Base-by-base conservation (phyloP, 2,888 invertebrate genomes). In the Oconnorella tubifera region DNA sequence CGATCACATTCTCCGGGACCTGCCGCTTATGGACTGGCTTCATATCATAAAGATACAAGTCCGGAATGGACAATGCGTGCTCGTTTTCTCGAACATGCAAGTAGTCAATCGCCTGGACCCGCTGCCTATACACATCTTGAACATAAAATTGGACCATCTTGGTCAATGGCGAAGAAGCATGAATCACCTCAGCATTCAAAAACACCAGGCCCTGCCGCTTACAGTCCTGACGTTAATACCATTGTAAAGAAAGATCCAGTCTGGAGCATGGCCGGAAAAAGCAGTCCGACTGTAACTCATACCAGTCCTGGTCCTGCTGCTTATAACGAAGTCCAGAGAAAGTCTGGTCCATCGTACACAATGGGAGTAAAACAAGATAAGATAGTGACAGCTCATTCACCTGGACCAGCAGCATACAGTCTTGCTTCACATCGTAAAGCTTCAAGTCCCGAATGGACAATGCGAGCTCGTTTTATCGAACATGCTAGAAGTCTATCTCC, bases 381-480 rank as follows among this genome's bases (percentile, higher is more conserved):
- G 23, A 27, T 6, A 19, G 25, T 6, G 6, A 51, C 6, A 23
- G 25, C 53, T 19, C 10, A 23, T 4, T 51, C 53, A 27, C 60
- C 60, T 19, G 60, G 60, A 28, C 60, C 60, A 19, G 60, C 49
- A 60, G 60, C 60, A 3, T 60, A 60, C 25, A 23, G 53, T 25
- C 6, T 10, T 51, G 53, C 14, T 23, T 6, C 53, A 6, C 25
- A 23, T 27, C 6, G 25, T 25, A 6, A 23, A 51, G 40, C 10
- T 19, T 40, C 40, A 40, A 51, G 53, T 51, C 53, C 53, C 6
- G 14, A 51, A 25, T 51, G 53, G 53, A 51, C 53, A 10, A 51
- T 51, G 53, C 10, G 25, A 51, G 53, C 14, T 51, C 53, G 53
- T 6, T 25, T 19, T 51, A 51, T 10, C 4, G 53, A 51, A 19